Base-by-base conservation (phyloP, 2,888 invertebrate genomes). In the Chouioia cunea region DNA sequence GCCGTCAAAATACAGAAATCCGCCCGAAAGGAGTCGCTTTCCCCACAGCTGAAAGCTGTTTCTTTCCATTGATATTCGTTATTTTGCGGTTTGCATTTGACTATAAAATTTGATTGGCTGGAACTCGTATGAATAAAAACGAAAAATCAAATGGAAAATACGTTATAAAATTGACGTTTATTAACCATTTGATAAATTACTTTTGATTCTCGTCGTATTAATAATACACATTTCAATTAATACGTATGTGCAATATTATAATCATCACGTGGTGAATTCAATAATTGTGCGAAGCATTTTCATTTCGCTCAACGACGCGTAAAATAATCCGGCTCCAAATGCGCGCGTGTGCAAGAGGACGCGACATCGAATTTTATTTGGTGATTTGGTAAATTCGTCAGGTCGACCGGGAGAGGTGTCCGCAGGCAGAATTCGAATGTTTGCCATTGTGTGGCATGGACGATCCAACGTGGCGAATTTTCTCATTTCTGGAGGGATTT, bases 371-470 rank as follows among this genome's bases (percentile, higher is more conserved):
- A 36, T 60, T 63, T 56, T 36, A 59, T 52, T 66, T 6, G 53
- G 18, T 22, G 27, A 48, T 65, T 70, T 53, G 54, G 48, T 60
- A 53, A 47, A 70, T 70, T 70, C 50, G 54, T 65, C 65, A 60
- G 59, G 23, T 70, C 47, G 46, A 12, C 22, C 16, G 3, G 16
- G 15, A 15, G 18, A 16, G 46, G 0, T 6, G 43, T 10, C 54
- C 44, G 23, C 60, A 36, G 36, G 59, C 60, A 62, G 62, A 57
- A 70, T 65, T 70, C 56, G 46, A 70, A 70, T 65, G 59, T 10
- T 63, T 27, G 56, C 50, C 60, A 63, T 53, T 16, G 43, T 12
- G 10, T 47, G 60, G n/a, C n/a, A 36, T 6, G 12, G n/a, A 43
- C 46, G 47, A 68, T 57, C 48, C 50, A 56, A 60, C 56, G 43